Conservation (phyloP, 1,140 invertebrate genomes). For the Macrobrachium rosenbergii region DNA sequence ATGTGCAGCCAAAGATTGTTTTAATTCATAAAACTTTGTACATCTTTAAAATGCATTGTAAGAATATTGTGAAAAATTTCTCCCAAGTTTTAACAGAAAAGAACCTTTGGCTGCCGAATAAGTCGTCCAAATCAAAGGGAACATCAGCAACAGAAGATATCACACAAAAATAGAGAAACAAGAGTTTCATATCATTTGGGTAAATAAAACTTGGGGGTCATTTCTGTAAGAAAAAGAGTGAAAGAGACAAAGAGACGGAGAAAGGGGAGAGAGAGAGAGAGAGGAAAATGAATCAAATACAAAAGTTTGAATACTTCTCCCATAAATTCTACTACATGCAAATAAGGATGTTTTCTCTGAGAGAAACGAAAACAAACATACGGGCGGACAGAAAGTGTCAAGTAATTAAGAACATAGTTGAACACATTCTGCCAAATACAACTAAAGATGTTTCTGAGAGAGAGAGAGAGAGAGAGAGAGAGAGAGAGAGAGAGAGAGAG, state of each 20-base stretch:
- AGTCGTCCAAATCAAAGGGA: too few relatives aligned
- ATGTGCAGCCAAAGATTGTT: too few relatives aligned
- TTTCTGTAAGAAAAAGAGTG: background rate
- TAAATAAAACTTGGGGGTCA: too few relatives aligned
- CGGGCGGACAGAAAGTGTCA: background rate
- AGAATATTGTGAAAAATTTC: too few relatives aligned
- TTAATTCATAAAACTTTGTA: too few relatives aligned
- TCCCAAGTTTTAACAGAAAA: too few relatives aligned
- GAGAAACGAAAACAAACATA: background rate
- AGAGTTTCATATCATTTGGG: too few relatives aligned
- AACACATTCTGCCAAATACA: background rate
- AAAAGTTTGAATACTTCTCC: background rate
- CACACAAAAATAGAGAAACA: background rate
- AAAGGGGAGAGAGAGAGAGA: background rate
- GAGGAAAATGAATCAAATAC: background rate
- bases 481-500: slow-evolving; percentile 9
- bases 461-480: slow-evolving; percentile 15
- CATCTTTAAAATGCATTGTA: too few relatives aligned
- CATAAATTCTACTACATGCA: too few relatives aligned
- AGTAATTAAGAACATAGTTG: background rate
- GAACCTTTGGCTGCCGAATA: too few relatives aligned
- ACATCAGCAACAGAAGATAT: too few relatives aligned
- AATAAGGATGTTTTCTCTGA: background rate
- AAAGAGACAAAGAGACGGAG: background rate
- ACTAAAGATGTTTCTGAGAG: background rate